Conservation (phyloP, 2,888 invertebrate species). For the Rhodophaea formosa region DNA sequence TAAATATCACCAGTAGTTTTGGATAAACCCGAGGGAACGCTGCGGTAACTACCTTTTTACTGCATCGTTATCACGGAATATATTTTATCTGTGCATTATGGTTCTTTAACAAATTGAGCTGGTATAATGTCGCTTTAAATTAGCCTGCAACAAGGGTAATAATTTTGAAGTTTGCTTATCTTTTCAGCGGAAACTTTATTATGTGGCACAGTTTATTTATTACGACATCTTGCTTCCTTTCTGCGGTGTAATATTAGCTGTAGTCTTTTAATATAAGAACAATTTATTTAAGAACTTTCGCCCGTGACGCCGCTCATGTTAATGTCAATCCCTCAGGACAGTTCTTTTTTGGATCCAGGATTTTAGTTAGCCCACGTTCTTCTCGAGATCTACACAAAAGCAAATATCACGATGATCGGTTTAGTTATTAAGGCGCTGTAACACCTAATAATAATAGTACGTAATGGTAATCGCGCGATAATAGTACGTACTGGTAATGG, state of each 20-base stretch:
- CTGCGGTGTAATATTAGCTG: neutral
- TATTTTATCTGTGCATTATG: conserved; percentile 1
- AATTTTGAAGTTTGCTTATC: neutral
- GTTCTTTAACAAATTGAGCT: conserved; percentile 12
- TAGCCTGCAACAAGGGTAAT: neutral
- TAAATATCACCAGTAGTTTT: conserved; percentile 16
- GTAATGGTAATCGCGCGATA: too few species aligned
- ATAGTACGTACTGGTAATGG: too few species aligned
- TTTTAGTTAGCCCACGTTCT: too few species aligned
- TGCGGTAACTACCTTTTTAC: conserved; percentile 10
- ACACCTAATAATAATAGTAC: too few species aligned
- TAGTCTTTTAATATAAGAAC: too few species aligned
- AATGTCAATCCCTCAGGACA: too few species aligned
- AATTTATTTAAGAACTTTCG: too few species aligned
- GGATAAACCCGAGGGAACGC: conserved; percentile 8
- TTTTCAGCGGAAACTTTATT: conserved; percentile 10
- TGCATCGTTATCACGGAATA: conserved; percentile 10
- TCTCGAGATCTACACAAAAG: too few species aligned
- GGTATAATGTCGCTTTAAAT: conserved; percentile 6
- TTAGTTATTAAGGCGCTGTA: too few species aligned
- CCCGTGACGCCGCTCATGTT: too few species aligned
- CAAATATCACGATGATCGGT: too few species aligned
- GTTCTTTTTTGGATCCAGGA: too few species aligned
- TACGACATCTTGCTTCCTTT: neutral
- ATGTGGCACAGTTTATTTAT: neutral